A percentile compares a stretch with the other conserved stretches of the same genome.
Conservation (phyloP, 2,113 vertebrate species). For the Ifrita kowaldi region DNA sequence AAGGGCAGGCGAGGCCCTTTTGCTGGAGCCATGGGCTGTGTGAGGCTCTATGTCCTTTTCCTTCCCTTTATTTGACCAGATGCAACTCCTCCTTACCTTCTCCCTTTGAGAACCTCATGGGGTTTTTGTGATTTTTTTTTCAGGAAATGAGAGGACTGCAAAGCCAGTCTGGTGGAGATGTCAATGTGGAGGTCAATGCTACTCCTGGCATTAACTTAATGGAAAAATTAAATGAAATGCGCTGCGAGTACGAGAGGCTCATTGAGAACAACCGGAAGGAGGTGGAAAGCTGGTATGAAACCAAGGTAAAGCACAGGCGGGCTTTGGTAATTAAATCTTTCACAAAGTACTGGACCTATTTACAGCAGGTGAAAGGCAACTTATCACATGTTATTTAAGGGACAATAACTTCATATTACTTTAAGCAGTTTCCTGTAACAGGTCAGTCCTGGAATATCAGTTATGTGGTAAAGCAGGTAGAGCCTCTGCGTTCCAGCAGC, state of each 20-base stretch:
- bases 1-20: background rate
- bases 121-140: background rate
- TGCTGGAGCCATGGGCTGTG: background rate
- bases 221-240: slow-evolving; percentile 71
- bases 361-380: background rate
- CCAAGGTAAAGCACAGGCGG: slow-evolving; percentile 68
- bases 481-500: background rate
- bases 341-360: background rate
- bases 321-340: background rate
- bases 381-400: background rate
- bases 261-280: slow-evolving; percentile 76
- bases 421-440: background rate
- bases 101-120: background rate
- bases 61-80: background rate
- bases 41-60: background rate
- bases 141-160: slow-evolving; percentile 66
- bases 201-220: slow-evolving; percentile 74
- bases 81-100: background rate
- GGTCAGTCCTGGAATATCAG: background rate
- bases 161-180: slow-evolving; percentile 62
- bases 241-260: slow-evolving; percentile 79
- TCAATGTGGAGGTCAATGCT: slow-evolving; percentile 85
- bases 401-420: background rate
- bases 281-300: slow-evolving; percentile 79
- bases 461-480: background rate